phyloP scores from a whole-genome alignment of 2,797 vertebrate species.

The Zalophus californianus region DNA sequence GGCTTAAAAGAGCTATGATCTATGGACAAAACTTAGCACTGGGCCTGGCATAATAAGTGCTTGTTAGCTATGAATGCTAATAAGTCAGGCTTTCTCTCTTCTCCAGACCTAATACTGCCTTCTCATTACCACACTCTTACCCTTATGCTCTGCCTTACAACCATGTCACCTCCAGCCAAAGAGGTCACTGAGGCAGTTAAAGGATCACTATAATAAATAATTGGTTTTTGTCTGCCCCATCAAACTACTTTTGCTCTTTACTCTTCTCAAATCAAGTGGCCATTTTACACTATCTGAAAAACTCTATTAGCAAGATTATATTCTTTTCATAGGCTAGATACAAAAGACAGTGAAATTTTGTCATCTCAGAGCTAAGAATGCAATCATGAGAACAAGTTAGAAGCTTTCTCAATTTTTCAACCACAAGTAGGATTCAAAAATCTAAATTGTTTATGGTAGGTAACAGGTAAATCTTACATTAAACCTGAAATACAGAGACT shows the following conservation, averaged over 20 bases:
- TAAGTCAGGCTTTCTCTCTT: slow-evolving; percentile 32
- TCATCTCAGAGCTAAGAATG: slow-evolving; percentile 25
- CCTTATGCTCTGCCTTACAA: not conserved
- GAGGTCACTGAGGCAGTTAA: not conserved
- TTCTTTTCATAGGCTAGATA: slow-evolving; percentile 39
- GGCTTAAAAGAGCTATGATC: slow-evolving; percentile 6
- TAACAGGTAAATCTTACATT: slow-evolving; percentile 55
- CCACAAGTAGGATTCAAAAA: slow-evolving; percentile 36
- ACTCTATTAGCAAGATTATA: not conserved
- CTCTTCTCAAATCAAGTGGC: slow-evolving; percentile 31
- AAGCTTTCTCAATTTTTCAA: slow-evolving; percentile 39
- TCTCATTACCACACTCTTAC: not conserved
- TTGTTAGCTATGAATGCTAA: not conserved
- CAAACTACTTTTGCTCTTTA: not conserved
- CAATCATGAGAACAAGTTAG: slow-evolving; percentile 19
- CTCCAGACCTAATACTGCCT: not conserved
- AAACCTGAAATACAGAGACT: slow-evolving; percentile 32
- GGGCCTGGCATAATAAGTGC: not conserved
- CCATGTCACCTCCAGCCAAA: slow-evolving; percentile 38
- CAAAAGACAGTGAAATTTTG: slow-evolving; percentile 40
- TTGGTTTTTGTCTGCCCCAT: not conserved
- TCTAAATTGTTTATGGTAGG: slow-evolving; percentile 42
- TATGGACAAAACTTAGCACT: slow-evolving; percentile 42
- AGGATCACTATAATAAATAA: slow-evolving; percentile 35
- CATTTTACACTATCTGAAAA: slow-evolving; percentile 59